Percentiles rank a stretch among this genome's conserved stretches.
These are phyloP conservation scores for Thaumatotibia leucotreta DNA, from an alignment of 1,140 invertebrate genomes.

Conservation along the genomic window DNA sequence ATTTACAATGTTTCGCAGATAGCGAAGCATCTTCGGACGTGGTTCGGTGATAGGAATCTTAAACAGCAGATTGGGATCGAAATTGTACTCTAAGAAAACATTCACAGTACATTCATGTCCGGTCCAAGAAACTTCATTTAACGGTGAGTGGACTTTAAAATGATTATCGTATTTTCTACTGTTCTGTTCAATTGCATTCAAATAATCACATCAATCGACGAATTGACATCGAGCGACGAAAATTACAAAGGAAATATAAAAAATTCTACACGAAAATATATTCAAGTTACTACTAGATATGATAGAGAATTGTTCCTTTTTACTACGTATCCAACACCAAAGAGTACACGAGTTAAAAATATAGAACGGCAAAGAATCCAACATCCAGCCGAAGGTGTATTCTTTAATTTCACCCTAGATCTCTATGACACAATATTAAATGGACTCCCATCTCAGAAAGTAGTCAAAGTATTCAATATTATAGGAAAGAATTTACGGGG, in stretches of 20 bases:
- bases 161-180: neutral
- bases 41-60: slow-evolving; percentile 38
- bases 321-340: neutral
- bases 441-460: slow-evolving; percentile 15
- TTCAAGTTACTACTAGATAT: neutral
- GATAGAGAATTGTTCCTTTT: neutral
- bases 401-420: slow-evolving; percentile 28
- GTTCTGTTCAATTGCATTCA: neutral
- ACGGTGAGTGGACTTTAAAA: neutral
- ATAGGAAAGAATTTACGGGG: slow-evolving; percentile 23
- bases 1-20: slow-evolving; percentile 27
- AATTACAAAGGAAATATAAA: slow-evolving; percentile 22
- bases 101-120: slow-evolving; percentile 18
- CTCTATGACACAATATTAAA: slow-evolving; percentile 25
- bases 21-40: slow-evolving; percentile 23
- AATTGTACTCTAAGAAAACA: slow-evolving; percentile 8
- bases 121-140: neutral
- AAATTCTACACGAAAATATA: neutral
- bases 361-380: neutral
- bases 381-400: slow-evolving; percentile 23
- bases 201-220: neutral
- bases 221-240: neutral
- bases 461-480: slow-evolving; percentile 21
- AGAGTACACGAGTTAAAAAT: neutral
- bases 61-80: slow-evolving; percentile 34